Percentiles rank a stretch among this genome's conserved stretches.
These are phyloP conservation scores for Caenorhabditis uteleia DNA, from an alignment of 2,888 invertebrate genomes.

Conservation along the genomic window DNA sequence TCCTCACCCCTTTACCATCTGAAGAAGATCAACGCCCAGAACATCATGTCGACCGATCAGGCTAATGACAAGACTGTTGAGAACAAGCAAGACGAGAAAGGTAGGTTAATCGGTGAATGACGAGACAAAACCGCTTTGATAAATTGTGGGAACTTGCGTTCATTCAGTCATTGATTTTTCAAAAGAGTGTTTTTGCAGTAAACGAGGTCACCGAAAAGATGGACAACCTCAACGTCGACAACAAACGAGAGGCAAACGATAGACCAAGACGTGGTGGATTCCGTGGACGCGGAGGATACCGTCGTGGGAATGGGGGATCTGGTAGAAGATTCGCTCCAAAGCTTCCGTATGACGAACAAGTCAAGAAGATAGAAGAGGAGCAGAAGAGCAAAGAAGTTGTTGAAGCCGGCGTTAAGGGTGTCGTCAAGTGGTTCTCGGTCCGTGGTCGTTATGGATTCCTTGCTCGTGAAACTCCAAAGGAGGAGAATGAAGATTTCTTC, in stretches of 20 bases:
- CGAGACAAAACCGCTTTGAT: too few relatives aligned
- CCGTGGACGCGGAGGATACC: conserved; percentile 19
- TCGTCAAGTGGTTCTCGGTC: conserved; percentile 80
- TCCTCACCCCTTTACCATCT: conserved; percentile 42
- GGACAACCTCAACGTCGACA: conserved; percentile 43
- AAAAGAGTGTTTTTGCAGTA: conserved; percentile 8
- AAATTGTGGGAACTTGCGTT: not conserved
- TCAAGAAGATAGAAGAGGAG: conserved; percentile 35
- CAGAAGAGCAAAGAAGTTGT: conserved; percentile 41
- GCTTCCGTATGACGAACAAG: conserved; percentile 9
- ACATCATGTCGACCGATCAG: conserved; percentile 35
- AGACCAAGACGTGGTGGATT: conserved; percentile 5
- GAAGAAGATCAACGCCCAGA: conserved; percentile 27
- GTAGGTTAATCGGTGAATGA: not conserved
- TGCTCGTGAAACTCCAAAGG: conserved; percentile 84
- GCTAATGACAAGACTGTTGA: conserved; percentile 17
- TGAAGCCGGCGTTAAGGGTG: conserved; percentile 45
- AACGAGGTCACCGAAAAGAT: conserved; percentile 42
- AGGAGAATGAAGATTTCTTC: conserved; percentile 82
- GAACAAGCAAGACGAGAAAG: conserved; percentile 20
- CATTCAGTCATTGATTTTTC: not conserved
- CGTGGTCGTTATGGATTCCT: conserved; percentile 90
- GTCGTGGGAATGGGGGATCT: conserved; percentile 23
- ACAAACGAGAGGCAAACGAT: conserved; percentile 36
- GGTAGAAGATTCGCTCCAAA: conserved; percentile 9